Base-by-base conservation (phyloP, 2,797 vertebrate genomes). In the Adrianichthys oophorus region DNA sequence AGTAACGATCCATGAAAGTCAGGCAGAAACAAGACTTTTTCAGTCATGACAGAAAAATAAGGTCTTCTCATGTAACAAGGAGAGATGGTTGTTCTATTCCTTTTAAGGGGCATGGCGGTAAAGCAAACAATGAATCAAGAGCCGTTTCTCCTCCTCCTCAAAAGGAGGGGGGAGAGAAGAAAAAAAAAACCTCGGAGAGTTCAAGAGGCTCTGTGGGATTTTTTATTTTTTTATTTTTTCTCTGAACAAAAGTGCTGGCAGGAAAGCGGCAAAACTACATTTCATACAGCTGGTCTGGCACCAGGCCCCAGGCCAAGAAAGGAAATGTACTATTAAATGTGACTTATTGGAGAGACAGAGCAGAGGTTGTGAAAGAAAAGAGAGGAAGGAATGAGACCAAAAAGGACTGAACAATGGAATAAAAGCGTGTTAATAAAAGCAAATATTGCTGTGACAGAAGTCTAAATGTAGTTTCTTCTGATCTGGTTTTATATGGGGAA, bases 241-340 rank as follows among this genome's bases (percentile, higher is more conserved):
- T 86, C 83, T 82, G 85, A 89, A 91, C 86, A 87, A 89, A 88
- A 90, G 82, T 82, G 85, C 87, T 90, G 87, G 88, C 86, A 87
- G 79, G 72, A 87, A 86, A 83, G 85, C 86, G 68, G 86, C 76
- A 76, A 83, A 89, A 88, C 87, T 85, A 89, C 84, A 89, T 91
- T 90, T 89, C 85, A 87, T 91, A 86, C 89, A 91, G 88, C 88
- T 90, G 88, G 79, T 87, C 86, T 88, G 87, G 88, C 89, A 85
- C 86, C 85, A 80, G 84, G 86, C 87, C 89, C 54, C 87, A 69
- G 85, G 89, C 88, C 89, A 89, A 87, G 83, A 91, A 89, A 91
- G 88, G 87, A 91, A 91, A 90, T 91, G 89, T 88, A 89, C 87
- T 86, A 87, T 91, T 90, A 90, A 88, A 90, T 88, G 82, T 87